Percentiles rank a stretch among this genome's conserved stretches.
phyloP scores from a whole-genome alignment of 2,888 invertebrate genomes.

The Drosophila cracens region DNA sequence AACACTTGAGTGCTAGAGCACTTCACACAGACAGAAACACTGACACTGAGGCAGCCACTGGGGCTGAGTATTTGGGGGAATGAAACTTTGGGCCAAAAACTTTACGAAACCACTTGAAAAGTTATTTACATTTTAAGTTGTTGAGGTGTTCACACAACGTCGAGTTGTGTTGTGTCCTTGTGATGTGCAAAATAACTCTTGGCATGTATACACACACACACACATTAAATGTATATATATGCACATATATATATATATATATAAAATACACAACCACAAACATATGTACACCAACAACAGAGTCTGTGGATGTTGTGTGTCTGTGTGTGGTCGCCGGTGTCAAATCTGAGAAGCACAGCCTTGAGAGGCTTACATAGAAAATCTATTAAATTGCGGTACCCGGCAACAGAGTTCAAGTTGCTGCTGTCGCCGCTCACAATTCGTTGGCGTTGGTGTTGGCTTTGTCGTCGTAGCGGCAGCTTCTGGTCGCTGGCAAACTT shows the following conservation, averaged over 20 bases:
- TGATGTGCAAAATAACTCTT: conserved; percentile 79
- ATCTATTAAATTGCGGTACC: conserved; percentile 77
- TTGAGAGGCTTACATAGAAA: conserved; percentile 77
- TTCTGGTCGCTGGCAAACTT: conserved; percentile 73
- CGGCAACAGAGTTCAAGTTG: conserved; percentile 55
- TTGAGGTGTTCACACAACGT: conserved; percentile 80
- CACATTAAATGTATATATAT: background rate
- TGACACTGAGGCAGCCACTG: conserved; percentile 45
- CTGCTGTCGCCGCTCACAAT: conserved; percentile 19
- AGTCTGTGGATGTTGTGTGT: conserved; percentile 36
- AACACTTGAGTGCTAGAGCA: conserved; percentile 72
- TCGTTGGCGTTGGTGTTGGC: conserved; percentile 33
- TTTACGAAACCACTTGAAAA: conserved; percentile 80
- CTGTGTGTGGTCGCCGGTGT: conserved; percentile 69
- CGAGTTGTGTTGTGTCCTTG: conserved; percentile 78
- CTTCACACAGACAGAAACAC: conserved; percentile 61
- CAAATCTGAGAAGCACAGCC: conserved; percentile 72
- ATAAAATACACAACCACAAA: conserved; percentile 6
- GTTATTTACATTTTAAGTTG: conserved; percentile 80
- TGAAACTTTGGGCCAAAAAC: conserved; percentile 72
- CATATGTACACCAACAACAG: conserved; percentile 12
- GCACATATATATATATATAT: background rate
- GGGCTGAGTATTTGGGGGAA: conserved; percentile 9
- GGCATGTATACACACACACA: conserved; percentile 48
- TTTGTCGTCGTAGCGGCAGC: conserved; percentile 39